phyloP scores from a whole-genome alignment of 2,888 invertebrate genomes.

The Sinhomidia bicolor region DNA sequence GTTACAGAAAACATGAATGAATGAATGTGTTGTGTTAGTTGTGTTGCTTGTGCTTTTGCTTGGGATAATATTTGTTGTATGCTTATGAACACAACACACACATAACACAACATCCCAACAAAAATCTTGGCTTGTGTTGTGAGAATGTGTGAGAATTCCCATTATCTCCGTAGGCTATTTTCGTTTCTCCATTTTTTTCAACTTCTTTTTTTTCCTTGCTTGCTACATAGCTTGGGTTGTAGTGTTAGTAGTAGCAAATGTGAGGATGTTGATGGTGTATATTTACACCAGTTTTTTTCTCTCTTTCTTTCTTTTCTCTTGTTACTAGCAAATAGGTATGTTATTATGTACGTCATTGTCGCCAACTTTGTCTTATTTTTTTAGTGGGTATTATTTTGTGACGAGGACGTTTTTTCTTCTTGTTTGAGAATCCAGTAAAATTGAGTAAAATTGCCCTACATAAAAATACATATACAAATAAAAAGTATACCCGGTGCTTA shows the following conservation, averaged over 20 bases:
- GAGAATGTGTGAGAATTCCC: slow-evolving; percentile 58
- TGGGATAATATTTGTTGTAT: neutral
- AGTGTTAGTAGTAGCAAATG: no score
- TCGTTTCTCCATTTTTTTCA: slow-evolving; percentile 52
- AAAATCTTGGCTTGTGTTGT: slow-evolving; percentile 12
- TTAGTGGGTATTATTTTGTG: no score
- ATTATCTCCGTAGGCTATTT: slow-evolving; percentile 57
- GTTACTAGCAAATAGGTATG: no score
- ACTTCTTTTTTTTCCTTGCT: slow-evolving; percentile 19
- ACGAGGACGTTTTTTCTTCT: no score
- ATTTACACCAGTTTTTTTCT: neutral
- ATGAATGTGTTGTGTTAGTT: no score
- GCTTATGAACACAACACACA: no score
- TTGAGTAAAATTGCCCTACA: no score
- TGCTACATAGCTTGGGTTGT: slow-evolving; percentile 34
- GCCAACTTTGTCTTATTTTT: neutral
- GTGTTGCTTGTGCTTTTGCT: slow-evolving; percentile 16
- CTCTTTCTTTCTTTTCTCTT: neutral
- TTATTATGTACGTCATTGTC: neutral
- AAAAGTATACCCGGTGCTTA: no score
- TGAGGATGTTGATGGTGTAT: neutral
- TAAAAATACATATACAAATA: no score
- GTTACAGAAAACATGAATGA: slow-evolving; percentile 35
- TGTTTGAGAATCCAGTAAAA: no score
- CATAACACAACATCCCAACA: neutral